Evolutionary conservation across 2,888 invertebrate genomes (phyloP), one percentile per base, ranked within the genome.

Genomic region (Copidosoma aretas): DNA sequence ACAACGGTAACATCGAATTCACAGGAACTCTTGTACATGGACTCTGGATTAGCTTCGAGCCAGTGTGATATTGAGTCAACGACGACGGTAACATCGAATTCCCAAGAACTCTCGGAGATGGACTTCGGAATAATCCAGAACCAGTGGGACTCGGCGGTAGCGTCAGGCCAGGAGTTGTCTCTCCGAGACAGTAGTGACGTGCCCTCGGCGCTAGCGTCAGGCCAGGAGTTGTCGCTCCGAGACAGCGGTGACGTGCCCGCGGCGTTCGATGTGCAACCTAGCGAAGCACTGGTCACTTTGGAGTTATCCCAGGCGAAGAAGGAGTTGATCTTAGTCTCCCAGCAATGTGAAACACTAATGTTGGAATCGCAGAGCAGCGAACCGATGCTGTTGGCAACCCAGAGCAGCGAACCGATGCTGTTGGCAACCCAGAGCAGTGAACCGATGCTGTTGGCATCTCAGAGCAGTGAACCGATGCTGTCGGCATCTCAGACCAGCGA

Each of bases 111-210:
- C 10, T 60, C 41, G 14, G 77, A 78, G 1, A 83, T 82, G 74
- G 84, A 84, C 75, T 84, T 84, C 4, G 84, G 83, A 12, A 64
- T 83, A 14, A 81, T 81, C 49, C 81, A 81, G 12, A 82, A 81
- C 67, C 84, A 82, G 32, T 3, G 32, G 4, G 32, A 41, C 39
- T 64, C 25, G 14, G 39, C n/a, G 21, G 41, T 19, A 3, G 51
- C 25, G 19, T 68, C 71, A 8, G 70, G 67, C 21, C 67, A 61
- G 46, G 64, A 67, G n/a, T 46, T 64, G 19, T 21, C 21, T 19
- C 21, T 52, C 2, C 52, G 10, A 19, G 4, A 52, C 52, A 52
- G 52, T 12, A 12, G 17, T 17, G 43, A 46, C 12, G 3, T 24
- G 15, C 15, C 56, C 15, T 25, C 52, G 3, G 22, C 41, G 21